Conservation (phyloP, 2,888 invertebrate genomes). For the Hyposoter dolosus region DNA sequence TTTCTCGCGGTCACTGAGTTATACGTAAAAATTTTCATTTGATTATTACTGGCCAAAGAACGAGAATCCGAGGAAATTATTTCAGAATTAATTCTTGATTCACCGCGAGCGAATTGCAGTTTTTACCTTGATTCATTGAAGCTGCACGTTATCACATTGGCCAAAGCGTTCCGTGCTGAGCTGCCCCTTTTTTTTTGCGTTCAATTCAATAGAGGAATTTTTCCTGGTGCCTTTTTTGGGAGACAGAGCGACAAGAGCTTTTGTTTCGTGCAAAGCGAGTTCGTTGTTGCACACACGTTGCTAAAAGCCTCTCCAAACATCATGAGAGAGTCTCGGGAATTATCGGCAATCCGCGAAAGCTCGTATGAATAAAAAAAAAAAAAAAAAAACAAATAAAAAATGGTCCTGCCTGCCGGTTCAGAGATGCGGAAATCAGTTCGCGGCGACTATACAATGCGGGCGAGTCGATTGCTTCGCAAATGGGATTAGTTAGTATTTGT, state of each 20-base stretch:
- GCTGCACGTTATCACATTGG: conserved; percentile 31
- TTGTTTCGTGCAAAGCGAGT: conserved; percentile 39
- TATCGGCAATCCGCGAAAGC: conserved; percentile 27
- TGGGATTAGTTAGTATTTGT: conserved; percentile 31
- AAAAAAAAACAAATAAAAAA: conserved; percentile 3
- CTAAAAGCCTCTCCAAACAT: conserved; percentile 5
- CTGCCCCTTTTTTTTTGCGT: conserved; percentile 7
- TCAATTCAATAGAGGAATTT: conserved; percentile 12
- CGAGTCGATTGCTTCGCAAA: background rate
- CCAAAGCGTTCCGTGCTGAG: conserved; percentile 37
- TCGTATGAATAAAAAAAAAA: background rate
- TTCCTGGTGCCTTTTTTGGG: background rate
- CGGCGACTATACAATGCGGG: background rate
- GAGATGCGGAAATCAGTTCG: background rate
- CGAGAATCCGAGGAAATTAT: background rate
- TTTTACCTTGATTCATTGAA: conserved; percentile 26
- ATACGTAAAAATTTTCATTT: background rate
- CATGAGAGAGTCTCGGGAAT: background rate
- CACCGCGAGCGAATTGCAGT: background rate
- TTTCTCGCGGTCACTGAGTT: background rate
- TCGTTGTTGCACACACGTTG: conserved; percentile 7
- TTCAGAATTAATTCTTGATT: background rate
- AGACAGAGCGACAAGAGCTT: conserved; percentile 4
- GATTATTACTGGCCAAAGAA: background rate
- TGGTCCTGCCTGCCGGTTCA: background rate